These are phyloP conservation scores for Ia io DNA, from an alignment of 2,113 vertebrate species.

Conservation along the genomic window DNA sequence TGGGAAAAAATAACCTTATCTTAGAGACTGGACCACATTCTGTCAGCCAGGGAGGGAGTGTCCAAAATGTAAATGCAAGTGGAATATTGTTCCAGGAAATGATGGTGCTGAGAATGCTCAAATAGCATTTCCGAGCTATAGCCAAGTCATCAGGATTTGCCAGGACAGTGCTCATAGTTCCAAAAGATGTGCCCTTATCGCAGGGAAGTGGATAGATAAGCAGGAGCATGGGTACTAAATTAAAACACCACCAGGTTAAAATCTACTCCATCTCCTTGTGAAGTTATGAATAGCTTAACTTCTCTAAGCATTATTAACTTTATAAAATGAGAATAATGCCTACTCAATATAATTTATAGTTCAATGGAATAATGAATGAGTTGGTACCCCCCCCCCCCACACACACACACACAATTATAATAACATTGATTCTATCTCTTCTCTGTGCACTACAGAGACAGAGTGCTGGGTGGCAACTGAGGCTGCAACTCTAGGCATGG, in stretches of 20 bases:
- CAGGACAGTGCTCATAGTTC: neutral
- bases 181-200: neutral
- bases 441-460: neutral
- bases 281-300: neutral
- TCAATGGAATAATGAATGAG: neutral
- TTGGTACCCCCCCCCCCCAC: no score
- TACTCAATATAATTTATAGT: neutral
- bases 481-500: rapidly evolving
- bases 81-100: neutral
- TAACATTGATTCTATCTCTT: neutral
- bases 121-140: neutral
- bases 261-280: neutral
- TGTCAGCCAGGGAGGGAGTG: neutral
- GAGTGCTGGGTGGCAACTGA: neutral
- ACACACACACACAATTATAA: neutral
- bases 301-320: neutral
- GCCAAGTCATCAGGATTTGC: neutral
- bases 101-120: neutral
- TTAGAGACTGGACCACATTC: neutral
- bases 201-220: neutral
- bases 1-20: neutral
- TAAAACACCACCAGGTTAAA: neutral
- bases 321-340: neutral
- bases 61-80: neutral
- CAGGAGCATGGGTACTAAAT: neutral